phyloP scores from a whole-genome alignment of 2,888 invertebrate species.

The Andrena bicolor region DNA sequence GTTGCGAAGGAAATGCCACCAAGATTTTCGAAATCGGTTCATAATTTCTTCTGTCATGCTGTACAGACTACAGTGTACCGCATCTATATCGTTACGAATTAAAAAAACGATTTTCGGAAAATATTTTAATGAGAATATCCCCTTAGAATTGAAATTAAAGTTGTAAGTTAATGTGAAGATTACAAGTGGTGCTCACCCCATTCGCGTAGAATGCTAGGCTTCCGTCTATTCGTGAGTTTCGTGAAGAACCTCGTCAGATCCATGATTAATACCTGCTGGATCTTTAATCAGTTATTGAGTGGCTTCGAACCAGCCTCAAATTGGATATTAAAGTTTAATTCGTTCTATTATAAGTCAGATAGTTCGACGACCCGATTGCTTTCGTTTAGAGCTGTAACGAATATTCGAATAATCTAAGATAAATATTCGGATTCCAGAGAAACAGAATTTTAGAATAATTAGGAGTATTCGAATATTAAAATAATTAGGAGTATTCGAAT shows the following conservation, averaged over 20 bases:
- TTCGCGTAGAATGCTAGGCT: slow-evolving; percentile 85
- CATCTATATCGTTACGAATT: too few relatives aligned
- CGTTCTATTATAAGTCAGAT: neutral
- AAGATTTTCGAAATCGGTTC: too few relatives aligned
- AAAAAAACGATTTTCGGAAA: too few relatives aligned
- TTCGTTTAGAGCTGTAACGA: neutral
- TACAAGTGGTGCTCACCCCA: slow-evolving; percentile 81
- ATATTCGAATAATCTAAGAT: too few relatives aligned
- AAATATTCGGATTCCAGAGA: too few relatives aligned
- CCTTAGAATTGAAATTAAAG: neutral
- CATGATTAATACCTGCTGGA: slow-evolving; percentile 52
- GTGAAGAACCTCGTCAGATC: slow-evolving; percentile 86
- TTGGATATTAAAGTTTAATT: neutral
- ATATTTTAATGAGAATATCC: too few relatives aligned
- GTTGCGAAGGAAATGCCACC: too few relatives aligned
- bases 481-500: too few relatives aligned
- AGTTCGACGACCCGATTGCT: neutral
- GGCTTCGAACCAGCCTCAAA: neutral
- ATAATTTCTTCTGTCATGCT: too few relatives aligned
- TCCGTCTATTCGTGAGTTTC: slow-evolving; percentile 82
- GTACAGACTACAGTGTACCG: too few relatives aligned
- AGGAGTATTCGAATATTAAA: too few relatives aligned
- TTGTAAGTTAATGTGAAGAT: neutral
- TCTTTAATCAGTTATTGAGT: neutral
- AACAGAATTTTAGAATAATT: too few relatives aligned